These are phyloP conservation scores for Diaperis boleti DNA, from an alignment of 2,888 invertebrate species.

Conservation along the genomic window DNA sequence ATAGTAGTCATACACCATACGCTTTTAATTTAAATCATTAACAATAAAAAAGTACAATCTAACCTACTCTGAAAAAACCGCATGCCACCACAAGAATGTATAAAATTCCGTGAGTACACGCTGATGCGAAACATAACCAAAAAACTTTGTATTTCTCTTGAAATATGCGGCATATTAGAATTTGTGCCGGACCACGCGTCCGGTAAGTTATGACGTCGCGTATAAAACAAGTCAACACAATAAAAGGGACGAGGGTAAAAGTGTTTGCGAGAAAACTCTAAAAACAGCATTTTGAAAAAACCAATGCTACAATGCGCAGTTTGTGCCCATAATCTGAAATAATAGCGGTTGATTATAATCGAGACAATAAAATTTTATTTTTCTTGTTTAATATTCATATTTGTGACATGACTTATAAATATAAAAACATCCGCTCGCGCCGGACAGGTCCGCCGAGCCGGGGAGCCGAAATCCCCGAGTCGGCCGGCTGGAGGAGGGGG, in stretches of 20 bases:
- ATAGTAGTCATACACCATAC: constrained; percentile 64
- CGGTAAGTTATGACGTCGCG: constrained; percentile 26
- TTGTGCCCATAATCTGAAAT: constrained; percentile 54
- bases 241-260: constrained; percentile 17
- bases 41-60: constrained; percentile 64
- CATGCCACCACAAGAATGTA: constrained; percentile 46
- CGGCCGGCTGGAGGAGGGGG: constrained; percentile 44
- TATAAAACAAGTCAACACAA: constrained; percentile 5
- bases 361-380: constrained; percentile 42
- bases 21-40: constrained; percentile 60
- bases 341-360: constrained; percentile 44
- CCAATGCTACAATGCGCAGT: constrained; percentile 46
- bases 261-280: constrained; percentile 36
- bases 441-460: constrained; percentile 47
- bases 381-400: constrained; percentile 45
- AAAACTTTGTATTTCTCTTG: constrained; percentile 30
- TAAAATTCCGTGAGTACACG: constrained; percentile 44
- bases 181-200: constrained; percentile 47
- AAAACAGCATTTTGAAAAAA: constrained; percentile 36
- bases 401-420: constrained; percentile 58
- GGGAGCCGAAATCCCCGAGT: constrained; percentile 43
- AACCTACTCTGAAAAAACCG: constrained; percentile 55
- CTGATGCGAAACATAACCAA: constrained; percentile 31
- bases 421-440: constrained; percentile 57
- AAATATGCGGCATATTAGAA: constrained; percentile 51